Evolutionary conservation across 2,888 invertebrate genomes (phyloP).

Genomic region (Ganaspis brasiliensis): DNA sequence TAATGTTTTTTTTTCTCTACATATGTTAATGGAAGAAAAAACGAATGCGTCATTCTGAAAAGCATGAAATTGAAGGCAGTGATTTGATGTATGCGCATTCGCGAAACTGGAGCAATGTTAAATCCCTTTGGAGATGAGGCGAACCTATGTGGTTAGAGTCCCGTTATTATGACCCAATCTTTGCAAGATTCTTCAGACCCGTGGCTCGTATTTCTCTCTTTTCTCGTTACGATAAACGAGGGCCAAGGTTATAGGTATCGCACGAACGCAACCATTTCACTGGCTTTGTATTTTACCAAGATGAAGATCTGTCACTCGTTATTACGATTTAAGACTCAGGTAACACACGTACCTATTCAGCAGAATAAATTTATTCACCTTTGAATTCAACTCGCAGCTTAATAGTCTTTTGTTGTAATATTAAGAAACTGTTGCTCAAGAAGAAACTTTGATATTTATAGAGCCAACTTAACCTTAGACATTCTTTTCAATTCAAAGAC

Average conservation of each 20-base stretch:
- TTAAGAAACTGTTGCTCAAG: conserved; percentile 14
- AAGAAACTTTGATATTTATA: conserved; percentile 5
- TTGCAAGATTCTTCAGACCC: conserved; percentile 8
- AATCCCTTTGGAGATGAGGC: conserved; percentile 19
- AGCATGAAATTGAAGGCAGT: neutral
- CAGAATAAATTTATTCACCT: neutral
- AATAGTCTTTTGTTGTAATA: conserved; percentile 15
- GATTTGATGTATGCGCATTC: neutral
- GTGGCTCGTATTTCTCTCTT: conserved; percentile 18
- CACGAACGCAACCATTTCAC: neutral
- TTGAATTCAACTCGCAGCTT: neutral
- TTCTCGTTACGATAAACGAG: conserved; percentile 22
- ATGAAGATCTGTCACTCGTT: neutral
- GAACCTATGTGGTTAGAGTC: conserved; percentile 36
- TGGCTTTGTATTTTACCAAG: neutral
- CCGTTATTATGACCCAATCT: conserved; percentile 36
- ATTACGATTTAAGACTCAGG: conserved; percentile 10
- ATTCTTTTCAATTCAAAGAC: conserved; percentile 15
- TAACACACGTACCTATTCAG: neutral
- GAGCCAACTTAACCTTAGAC: conserved; percentile 13
- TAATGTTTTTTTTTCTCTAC: neutral
- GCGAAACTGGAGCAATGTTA: conserved; percentile 10
- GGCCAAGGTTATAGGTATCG: conserved; percentile 24
- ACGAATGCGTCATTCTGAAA: neutral
- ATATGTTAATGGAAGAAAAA: neutral